phyloP scores from a whole-genome alignment of 2,113 vertebrate species.

The Ceyx margarethae region DNA sequence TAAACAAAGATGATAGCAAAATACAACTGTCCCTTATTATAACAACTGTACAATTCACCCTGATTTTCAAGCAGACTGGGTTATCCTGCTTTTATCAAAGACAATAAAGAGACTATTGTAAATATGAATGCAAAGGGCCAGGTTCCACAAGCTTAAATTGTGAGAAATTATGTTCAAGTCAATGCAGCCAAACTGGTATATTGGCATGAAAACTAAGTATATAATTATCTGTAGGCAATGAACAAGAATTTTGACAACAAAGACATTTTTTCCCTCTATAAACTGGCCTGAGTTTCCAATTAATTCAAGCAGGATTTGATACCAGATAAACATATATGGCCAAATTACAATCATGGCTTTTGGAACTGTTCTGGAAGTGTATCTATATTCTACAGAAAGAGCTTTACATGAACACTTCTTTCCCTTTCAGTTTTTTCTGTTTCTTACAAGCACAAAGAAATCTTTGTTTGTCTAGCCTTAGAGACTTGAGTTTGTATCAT shows the following conservation, averaged over 20 bases:
- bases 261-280: neutral
- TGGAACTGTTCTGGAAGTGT: neutral
- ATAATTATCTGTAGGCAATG: neutral
- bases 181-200: neutral
- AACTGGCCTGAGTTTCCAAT: neutral
- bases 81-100: conserved; percentile 9
- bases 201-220: neutral
- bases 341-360: neutral
- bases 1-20: conserved; percentile 21
- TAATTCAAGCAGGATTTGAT: neutral
- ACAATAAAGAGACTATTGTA: conserved; percentile 12
- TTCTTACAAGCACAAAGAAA: neutral
- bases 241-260: neutral
- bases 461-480: neutral
- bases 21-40: neutral
- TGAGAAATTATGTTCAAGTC: neutral
- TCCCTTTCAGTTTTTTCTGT: neutral
- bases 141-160: neutral
- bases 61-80: neutral
- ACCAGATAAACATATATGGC: neutral
- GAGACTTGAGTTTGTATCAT: neutral
- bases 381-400: neutral
- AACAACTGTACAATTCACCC: neutral
- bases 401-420: neutral
- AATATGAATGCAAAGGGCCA: neutral